Evolutionary conservation across 2,797 vertebrate genomes (phyloP), one percentile per base, ranked within the genome.

Genomic region (Pseudopleuronectes americanus): DNA sequence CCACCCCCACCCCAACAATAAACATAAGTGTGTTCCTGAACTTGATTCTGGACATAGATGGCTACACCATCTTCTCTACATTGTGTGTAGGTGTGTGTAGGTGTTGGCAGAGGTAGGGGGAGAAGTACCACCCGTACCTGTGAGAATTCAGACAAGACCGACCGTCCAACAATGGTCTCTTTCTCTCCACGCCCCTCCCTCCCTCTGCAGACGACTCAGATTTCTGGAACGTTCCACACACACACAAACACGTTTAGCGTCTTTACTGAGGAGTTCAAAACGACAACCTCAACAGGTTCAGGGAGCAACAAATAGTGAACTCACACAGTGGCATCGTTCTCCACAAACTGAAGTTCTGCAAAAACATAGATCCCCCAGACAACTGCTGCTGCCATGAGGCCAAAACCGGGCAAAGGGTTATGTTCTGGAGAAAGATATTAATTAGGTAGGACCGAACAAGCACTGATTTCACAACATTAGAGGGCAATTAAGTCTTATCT

Each of bases 221-320:
- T 87, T 81, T 85, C 84, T 61, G 62, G 23, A 89, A 82, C 63
- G 79, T 89, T 84, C 68, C 81, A 55, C 22, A 68, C 8, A 33
- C 3, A 8, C 36, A 4, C 36, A 38, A 10, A 13, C 36, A 13
- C 36, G 3, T 26, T 26, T 26, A 26, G 5, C 1, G 38, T 41
- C 38, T 10, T 41, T 41, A 41, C 38, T 14, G 3, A 41, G 38
- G 38, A 41, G 12, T 41, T 4, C 38, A 41, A 41, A 38, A 38
- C 13, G 36, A 4, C 36, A 38, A 38, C 36, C 36, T 13, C 36
- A 38, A 10, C 36, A 38, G 36, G 36, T 38, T 38, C 36, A 38
- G 4, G 12, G 13, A 38, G 12, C 12, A 0, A 38, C 6, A 17
- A 33, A 43, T 33, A 38, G 22, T 23, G 10, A 17, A 14, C 13